Evolutionary conservation across 2,797 vertebrate genomes (phyloP), one percentile per base, ranked within the genome.

Genomic region (Bradypus variegatus): DNA sequence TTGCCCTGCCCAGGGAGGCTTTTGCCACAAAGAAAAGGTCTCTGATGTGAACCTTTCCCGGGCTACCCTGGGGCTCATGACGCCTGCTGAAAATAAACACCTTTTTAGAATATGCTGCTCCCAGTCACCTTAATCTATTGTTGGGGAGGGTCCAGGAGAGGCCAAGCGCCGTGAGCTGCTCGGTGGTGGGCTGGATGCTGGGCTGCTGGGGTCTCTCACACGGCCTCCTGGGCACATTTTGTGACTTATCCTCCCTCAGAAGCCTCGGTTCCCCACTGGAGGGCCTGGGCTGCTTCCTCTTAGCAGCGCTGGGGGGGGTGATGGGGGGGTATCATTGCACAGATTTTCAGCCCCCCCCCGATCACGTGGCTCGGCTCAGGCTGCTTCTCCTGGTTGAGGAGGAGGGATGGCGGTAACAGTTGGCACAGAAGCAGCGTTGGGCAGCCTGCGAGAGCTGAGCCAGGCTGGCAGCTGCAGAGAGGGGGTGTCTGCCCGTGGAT

Each of bases 51-150:
- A 69, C 86, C 90, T 89, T 76, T 92, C 83, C 91, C 90, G 86
- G 90, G 94, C 92, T 88, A 13, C 87, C 93, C 76, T 48, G 87
- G 76, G 38, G 67, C 95, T 95, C 1, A 1, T 25, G 85, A 95
- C 96, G 77, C 62, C 82, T 92, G 87, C 76, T 70, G 91, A 96
- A 89, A 93, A 94, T 81, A 95, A 95, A 95, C 95, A 96, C 41
- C 88, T 91, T 94, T 93, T 93, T 77, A 93, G 92, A 96, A 77
- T 79, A 89, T 72, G 79, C 94, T 0, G 0, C 86, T 77, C 55
- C 23, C 53, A 60, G 50, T 82, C 23, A 23, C 92, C 83, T 93
- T 94, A 58, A 62, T 53, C 33, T 9, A 10, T 21, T n/a, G n/a
- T 0, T 7, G 13, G n/a, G 15, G 38, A 65, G 27, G 23, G 9